Conservation (phyloP, 2,797 vertebrate genomes). For the Neosilurus hyrtlii region DNA sequence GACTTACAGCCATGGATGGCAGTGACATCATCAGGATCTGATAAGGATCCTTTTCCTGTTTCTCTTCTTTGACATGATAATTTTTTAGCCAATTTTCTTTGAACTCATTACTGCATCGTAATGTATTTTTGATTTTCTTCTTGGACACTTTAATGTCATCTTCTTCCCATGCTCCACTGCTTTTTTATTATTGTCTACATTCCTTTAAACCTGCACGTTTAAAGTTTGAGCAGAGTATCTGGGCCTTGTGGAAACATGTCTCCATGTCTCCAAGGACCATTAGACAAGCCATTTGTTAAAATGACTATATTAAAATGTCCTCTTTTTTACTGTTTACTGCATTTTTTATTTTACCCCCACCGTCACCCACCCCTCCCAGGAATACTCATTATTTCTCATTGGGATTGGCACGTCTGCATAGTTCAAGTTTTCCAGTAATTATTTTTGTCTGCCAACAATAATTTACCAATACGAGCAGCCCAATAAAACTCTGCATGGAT, state of each 20-base stretch:
- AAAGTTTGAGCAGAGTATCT: not conserved
- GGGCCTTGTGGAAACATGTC: not conserved
- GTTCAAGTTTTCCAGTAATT: conserved; percentile 9
- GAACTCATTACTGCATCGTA: not conserved
- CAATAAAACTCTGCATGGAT: conserved; percentile 2
- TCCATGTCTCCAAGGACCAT: not conserved
- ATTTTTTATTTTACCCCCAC: not conserved
- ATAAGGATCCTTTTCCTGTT: not conserved
- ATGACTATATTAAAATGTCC: not conserved
- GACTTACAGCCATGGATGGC: not conserved
- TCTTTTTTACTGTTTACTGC: not conserved
- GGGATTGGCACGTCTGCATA: not conserved
- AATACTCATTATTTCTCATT: not conserved
- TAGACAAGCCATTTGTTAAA: not conserved
- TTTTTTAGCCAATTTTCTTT: not conserved
- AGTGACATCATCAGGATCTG: not conserved
- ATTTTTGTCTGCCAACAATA: conserved; percentile 4
- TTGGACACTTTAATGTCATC: not conserved
- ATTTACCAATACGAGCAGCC: not conserved
- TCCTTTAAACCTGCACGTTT: not conserved
- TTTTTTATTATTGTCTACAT: not conserved
- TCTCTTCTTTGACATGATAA: not conserved
- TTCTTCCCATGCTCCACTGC: not conserved
- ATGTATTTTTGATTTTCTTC: not conserved
- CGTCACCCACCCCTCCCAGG: not conserved